These are phyloP conservation scores for Unio pictorum DNA, from an alignment of 2,888 invertebrate genomes.

Conservation along the genomic window DNA sequence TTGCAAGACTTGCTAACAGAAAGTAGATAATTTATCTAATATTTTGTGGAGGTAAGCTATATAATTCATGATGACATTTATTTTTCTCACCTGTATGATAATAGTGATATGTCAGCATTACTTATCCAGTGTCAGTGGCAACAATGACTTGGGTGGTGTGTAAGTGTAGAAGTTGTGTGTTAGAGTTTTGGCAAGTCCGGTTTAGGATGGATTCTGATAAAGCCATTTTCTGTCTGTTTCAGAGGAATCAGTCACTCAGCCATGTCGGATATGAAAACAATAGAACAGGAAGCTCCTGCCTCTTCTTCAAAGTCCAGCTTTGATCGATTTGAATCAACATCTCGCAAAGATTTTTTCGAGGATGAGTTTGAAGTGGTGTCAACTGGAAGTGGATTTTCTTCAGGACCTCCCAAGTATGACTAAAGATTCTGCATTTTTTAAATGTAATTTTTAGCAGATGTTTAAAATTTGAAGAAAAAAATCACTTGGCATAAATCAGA, in stretches of 20 bases:
- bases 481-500: background rate
- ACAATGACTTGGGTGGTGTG: too few relatives aligned
- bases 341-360: slow-evolving; percentile 65
- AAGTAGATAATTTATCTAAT: too few relatives aligned
- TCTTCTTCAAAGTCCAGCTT: slow-evolving; percentile 30
- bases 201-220: background rate
- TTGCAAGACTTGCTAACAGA: too few relatives aligned
- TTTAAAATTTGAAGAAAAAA: too few relatives aligned
- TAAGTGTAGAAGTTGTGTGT: too few relatives aligned
- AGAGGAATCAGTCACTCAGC: slow-evolving; percentile 84
- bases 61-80: too few relatives aligned
- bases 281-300: slow-evolving; percentile 82
- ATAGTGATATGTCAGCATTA: too few relatives aligned
- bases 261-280: slow-evolving; percentile 89
- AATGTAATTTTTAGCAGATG: too few relatives aligned
- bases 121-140: too few relatives aligned
- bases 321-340: slow-evolving; percentile 40
- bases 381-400: slow-evolving; percentile 32
- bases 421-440: background rate
- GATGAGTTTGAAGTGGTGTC: slow-evolving; percentile 71
- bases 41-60: too few relatives aligned
- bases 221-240: slow-evolving; percentile 18
- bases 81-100: too few relatives aligned
- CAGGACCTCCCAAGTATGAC: slow-evolving; percentile 42
- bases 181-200: too few relatives aligned